Evolutionary conservation across 2,888 invertebrate genomes (phyloP), one percentile per base, ranked within the genome.

Genomic region (Spatulosminthurus flaviceps): DNA sequence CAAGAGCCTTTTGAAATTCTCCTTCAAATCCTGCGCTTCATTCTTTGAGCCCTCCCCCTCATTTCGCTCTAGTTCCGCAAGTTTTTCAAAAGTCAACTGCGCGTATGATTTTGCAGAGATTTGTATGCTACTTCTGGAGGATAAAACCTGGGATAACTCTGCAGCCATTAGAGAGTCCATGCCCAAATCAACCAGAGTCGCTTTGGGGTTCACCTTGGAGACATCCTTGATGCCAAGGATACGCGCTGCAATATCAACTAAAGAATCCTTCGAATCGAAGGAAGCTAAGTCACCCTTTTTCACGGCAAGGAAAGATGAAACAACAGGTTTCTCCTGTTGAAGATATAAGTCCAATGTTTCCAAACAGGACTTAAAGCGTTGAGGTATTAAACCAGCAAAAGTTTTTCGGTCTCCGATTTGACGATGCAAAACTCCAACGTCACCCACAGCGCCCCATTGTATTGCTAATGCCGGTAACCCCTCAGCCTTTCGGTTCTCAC

Each of bases 81-180:
- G 87, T 82, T 90, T 92, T 24, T 92, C 91, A 84, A 96, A 92
- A 0, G 94, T 96, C 61, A 96, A 88, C 0, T 91, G 91, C 73
- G 96, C 90, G 80, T 97, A 92, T 85, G 97, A 96, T 86, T 95
- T 94, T 5, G 95, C 93, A 0, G 95, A 92, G 2, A 98, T 89
- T 87, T 93, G 92, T 76, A 97, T 89, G 86, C 97, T 96, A 87
- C 93, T 96, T 87, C 96, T 95, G 85, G 95, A 90, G n/a, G n/a
- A n/a, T 0, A 97, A 88, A 0, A 93, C 93, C 88, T 97, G 96
- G 86, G 97, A 97, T 84, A 98, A 95, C 88, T 98, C 97, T 0
- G 97, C 95, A 0, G 95, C 95, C 95, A 96, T 97, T 90, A 98
- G 92, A 0, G 97, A 97, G 89, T 98, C 97, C 92, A 98, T 94